Evolutionary conservation across 2,888 invertebrate species (phyloP), one percentile per base, ranked within the genome.

Genomic region (Hemithea aestivaria): DNA sequence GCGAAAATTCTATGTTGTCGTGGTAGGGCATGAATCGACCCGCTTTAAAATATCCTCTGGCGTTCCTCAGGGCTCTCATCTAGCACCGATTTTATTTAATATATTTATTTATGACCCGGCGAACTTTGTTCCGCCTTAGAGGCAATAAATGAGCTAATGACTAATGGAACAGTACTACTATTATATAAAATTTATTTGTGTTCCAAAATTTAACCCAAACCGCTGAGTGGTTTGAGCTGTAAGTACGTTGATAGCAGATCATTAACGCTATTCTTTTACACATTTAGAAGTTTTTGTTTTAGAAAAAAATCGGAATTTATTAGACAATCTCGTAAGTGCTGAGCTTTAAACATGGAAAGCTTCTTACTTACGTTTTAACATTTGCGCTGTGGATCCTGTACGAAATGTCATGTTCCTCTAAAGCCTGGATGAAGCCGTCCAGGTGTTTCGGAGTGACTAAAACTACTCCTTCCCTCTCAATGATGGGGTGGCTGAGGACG

Each of bases 301-400:
- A n/a, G n/a, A n/a, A n/a, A n/a, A n/a, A n/a, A n/a, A n/a, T n/a
- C n/a, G n/a, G n/a, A n/a, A n/a, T n/a, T n/a, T n/a, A n/a, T n/a
- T n/a, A n/a, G n/a, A n/a, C n/a, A n/a, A n/a, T n/a, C n/a, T n/a
- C n/a, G n/a, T n/a, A n/a, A n/a, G n/a, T n/a, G n/a, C n/a, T n/a
- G n/a, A n/a, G n/a, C 10, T 26, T 25, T 27, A 7, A 28, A 26
- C n/a, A n/a, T n/a, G n/a, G n/a, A n/a, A n/a, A n/a, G n/a, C n/a
- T n/a, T n/a, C n/a, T 11, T 20, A 70, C 70, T 74, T 62, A 89
- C 88, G 58, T 49, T 52, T 87, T 80, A 0, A 90, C 77, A 60
- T 90, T 73, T 1, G 82, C 69, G 11, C 78, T 60, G 33, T 84
- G 75, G 2, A 89, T 58, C 24, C 60, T 65, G 53, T 81, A 80